Percentiles rank a stretch among this genome's conserved stretches.
These are phyloP conservation scores for Psilopogon haemacephalus DNA, from an alignment of 2,113 vertebrate genomes.

Conservation along the genomic window DNA sequence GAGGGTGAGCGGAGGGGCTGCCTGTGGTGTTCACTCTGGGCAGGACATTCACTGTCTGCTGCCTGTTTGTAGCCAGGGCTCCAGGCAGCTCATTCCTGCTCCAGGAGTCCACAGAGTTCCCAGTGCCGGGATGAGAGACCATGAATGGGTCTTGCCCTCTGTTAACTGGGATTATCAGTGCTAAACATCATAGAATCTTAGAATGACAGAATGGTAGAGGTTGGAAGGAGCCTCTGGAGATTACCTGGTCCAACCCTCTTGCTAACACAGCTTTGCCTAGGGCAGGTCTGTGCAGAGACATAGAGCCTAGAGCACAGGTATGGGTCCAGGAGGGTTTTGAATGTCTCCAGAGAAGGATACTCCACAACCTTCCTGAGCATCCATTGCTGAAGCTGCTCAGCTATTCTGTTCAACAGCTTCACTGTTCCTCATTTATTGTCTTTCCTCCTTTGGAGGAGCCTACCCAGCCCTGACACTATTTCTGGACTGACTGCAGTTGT, in stretches of 20 bases:
- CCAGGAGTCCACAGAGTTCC: neutral
- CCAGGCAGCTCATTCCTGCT: neutral
- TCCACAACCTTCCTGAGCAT: too few species aligned
- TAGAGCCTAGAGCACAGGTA: too few species aligned
- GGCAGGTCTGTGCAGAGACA: too few species aligned
- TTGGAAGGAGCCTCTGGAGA: too few species aligned
- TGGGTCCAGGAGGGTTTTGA: too few species aligned
- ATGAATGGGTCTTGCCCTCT: neutral
- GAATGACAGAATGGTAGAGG: too few species aligned
- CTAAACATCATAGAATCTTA: neutral
- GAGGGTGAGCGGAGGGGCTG: neutral
- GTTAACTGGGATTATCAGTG: neutral
- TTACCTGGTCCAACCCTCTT: too few species aligned
- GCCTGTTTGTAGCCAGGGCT: accelerated
- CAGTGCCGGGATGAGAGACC: accelerated
- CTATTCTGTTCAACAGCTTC: neutral
- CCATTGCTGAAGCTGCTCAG: neutral
- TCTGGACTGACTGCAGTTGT: neutral
- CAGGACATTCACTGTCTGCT: neutral
- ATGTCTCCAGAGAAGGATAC: too few species aligned
- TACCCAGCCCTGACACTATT: neutral
- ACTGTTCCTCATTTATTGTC: neutral
- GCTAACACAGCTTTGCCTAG: too few species aligned
- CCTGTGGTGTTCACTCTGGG: neutral
- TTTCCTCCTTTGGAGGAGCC: neutral